phyloP scores from a whole-genome alignment of 2,113 vertebrate genomes.

The Otocyon megalotis region DNA sequence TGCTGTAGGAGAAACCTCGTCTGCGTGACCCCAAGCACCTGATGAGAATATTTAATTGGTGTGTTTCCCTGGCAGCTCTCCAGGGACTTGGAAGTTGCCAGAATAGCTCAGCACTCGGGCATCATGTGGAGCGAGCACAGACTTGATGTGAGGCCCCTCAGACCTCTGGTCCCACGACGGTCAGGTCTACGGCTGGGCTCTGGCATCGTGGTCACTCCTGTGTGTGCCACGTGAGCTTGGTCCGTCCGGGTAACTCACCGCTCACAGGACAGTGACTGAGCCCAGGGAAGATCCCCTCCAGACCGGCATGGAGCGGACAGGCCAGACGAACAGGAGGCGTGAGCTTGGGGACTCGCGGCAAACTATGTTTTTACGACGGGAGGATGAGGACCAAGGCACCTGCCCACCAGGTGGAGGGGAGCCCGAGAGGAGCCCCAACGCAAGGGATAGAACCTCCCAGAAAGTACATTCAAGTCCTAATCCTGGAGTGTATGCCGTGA shows the following conservation, averaged over 20 bases:
- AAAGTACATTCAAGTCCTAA: background rate
- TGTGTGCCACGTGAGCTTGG: background rate
- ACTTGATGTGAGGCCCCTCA: background rate
- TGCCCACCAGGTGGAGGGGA: background rate
- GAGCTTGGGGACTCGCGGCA: background rate
- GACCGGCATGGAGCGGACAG: background rate
- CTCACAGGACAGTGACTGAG: background rate
- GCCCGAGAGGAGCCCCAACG: background rate
- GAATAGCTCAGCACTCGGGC: background rate
- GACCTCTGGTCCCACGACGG: fast-evolving
- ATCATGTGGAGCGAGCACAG: fast-evolving
- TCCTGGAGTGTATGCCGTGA: fast-evolving
- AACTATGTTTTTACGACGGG: background rate
- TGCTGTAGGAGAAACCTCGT: too few relatives aligned
- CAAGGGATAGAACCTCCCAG: fast-evolving
- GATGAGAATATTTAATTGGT: too few relatives aligned
- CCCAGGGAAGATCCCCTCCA: background rate
- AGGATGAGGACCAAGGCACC: background rate
- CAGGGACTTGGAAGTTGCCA: background rate
- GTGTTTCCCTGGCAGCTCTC: background rate
- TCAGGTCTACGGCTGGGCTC: background rate
- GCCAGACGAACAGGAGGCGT: background rate
- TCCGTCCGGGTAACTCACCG: background rate
- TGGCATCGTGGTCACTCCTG: fast-evolving
- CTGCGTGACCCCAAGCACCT: background rate